Conservation (phyloP, 2,888 invertebrate genomes). For the Hipparchia sbordonii region DNA sequence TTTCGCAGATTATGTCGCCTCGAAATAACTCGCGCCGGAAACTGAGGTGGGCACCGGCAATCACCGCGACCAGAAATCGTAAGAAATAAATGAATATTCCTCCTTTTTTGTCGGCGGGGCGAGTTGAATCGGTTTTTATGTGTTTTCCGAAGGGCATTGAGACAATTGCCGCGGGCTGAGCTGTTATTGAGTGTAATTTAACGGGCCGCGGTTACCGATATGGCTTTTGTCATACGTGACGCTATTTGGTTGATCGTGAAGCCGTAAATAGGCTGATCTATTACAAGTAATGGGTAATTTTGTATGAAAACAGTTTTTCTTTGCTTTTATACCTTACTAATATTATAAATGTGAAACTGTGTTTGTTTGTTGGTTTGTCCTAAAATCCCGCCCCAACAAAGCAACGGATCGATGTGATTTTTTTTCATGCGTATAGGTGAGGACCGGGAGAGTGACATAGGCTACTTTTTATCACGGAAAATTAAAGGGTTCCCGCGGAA, state of each 20-base stretch:
- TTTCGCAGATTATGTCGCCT: conserved; percentile 27
- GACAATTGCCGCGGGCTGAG: conserved; percentile 50
- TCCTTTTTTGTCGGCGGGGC: conserved; percentile 50
- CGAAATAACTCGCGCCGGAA: conserved; percentile 56
- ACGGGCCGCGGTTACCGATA: conserved; percentile 49
- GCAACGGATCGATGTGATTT: no score
- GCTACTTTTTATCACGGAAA: no score
- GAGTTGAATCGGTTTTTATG: conserved; percentile 71
- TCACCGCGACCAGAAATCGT: conserved; percentile 66
- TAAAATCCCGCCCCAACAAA: no score
- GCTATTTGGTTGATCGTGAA: conserved; percentile 2
- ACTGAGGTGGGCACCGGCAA: conserved; percentile 59
- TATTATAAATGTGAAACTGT: no score
- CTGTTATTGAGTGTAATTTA: conserved; percentile 59
- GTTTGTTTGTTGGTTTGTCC: no score
- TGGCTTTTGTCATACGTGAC: conserved; percentile 49
- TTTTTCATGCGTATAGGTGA: no score
- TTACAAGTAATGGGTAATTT: background rate
- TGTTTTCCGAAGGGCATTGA: conserved; percentile 62
- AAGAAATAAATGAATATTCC: conserved; percentile 74
- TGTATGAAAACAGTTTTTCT: background rate
- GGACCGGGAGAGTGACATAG: no score
- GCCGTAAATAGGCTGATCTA: background rate
- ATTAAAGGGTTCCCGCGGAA: no score
- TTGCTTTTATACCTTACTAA: no score